These are phyloP conservation scores for Platichthys stellatus DNA, from an alignment of 2,113 vertebrate genomes.

Conservation along the genomic window DNA sequence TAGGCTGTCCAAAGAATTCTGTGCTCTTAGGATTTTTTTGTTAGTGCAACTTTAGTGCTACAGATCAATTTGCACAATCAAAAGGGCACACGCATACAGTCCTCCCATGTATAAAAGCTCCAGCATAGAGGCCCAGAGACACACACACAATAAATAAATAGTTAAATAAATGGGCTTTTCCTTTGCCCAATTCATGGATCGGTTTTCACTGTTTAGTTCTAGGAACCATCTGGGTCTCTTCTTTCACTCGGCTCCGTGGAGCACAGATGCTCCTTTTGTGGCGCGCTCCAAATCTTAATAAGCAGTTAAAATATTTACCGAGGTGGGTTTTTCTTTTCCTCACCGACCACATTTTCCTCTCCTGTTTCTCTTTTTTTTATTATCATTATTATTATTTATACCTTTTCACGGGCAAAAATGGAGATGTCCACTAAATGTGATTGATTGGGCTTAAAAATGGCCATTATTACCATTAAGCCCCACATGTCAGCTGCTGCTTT, in stretches of 20 bases:
- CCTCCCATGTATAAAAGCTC: slow-evolving; percentile 54
- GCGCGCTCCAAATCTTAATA: slow-evolving; percentile 93
- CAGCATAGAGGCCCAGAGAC: slow-evolving; percentile 31
- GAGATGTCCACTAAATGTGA: slow-evolving; percentile 99
- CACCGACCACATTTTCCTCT: slow-evolving; percentile 80
- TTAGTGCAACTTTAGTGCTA: slow-evolving; percentile 57
- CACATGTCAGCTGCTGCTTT: slow-evolving; percentile 96
- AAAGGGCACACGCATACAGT: slow-evolving; percentile 44
- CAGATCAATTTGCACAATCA: slow-evolving; percentile 77
- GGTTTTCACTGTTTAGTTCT: slow-evolving; percentile 84
- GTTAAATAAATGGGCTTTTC: slow-evolving; percentile 78
- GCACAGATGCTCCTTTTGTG: slow-evolving; percentile 98
- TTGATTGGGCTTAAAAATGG: slow-evolving; percentile 99
- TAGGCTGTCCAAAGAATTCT: slow-evolving; percentile 80
- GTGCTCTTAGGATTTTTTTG: slow-evolving; percentile 76
- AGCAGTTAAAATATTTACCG: slow-evolving; percentile 99
- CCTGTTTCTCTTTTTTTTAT: slow-evolving; percentile 83
- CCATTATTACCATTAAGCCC: slow-evolving; percentile 98
- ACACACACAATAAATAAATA: slow-evolving; percentile 70
- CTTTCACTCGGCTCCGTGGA: slow-evolving; percentile 84
- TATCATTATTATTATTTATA: slow-evolving; percentile 97
- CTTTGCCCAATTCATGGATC: slow-evolving; percentile 77
- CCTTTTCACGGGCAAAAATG: slow-evolving; percentile 98
- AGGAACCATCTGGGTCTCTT: slow-evolving; percentile 92
- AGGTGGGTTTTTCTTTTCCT: slow-evolving; percentile 82